Percentiles rank a stretch among this genome's conserved stretches.
Conservation (phyloP, 1,140 invertebrate species). For the Neodiprion pinetum region DNA sequence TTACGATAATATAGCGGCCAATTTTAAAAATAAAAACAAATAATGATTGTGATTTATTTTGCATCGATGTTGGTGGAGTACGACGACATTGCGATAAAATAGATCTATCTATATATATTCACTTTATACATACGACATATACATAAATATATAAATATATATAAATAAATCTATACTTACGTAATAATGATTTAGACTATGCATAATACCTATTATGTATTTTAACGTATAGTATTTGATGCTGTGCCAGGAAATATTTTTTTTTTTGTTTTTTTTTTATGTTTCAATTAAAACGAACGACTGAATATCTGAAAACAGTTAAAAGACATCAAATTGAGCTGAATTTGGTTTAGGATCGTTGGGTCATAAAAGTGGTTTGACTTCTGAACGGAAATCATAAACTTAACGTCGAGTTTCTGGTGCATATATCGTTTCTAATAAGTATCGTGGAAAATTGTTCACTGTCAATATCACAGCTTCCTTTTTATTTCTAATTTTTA, state of each 20-base stretch:
- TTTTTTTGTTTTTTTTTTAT: too few species aligned
- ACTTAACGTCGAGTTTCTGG: too few species aligned
- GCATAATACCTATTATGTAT: neutral
- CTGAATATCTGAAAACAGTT: too few species aligned
- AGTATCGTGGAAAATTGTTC: too few species aligned
- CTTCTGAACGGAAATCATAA: too few species aligned
- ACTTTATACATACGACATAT: slow-evolving; percentile 14
- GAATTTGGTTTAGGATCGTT: too few species aligned
- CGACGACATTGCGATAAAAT: slow-evolving; percentile 28
- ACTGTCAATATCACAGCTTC: too few species aligned
- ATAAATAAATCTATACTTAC: slow-evolving; percentile 24
- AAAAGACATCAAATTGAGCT: too few species aligned
- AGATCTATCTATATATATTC: slow-evolving; percentile 11
- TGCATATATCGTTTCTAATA: too few species aligned
- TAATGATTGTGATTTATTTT: slow-evolving; percentile 53
- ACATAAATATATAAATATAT: slow-evolving; percentile 26
- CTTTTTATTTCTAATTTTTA: too few species aligned
- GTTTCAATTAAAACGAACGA: too few species aligned
- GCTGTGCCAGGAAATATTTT: neutral
- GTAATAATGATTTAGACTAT: neutral
- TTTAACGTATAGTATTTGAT: neutral
- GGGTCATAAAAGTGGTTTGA: too few species aligned
- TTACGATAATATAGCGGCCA: slow-evolving; percentile 11
- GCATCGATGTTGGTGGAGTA: slow-evolving; percentile 45
- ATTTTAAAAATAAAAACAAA: slow-evolving; percentile 26